These are phyloP conservation scores for Ornithoptera alexandrae DNA, from an alignment of 2,888 invertebrate species.

Conservation along the genomic window DNA sequence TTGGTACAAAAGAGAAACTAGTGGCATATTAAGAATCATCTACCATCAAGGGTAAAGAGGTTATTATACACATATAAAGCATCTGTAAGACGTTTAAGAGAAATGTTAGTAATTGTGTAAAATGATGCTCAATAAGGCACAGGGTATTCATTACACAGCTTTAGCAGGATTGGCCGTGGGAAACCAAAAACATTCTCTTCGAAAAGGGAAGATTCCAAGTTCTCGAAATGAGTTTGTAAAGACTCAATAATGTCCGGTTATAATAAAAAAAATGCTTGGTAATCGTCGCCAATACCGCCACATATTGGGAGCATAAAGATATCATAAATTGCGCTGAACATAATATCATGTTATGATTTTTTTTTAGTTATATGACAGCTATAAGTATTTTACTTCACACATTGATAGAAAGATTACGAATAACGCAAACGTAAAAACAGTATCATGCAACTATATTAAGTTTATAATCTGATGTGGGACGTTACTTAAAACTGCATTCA, in stretches of 20 bases:
- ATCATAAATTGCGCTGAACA: no score
- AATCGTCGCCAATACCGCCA: slow-evolving; percentile 15
- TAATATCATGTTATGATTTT: no score
- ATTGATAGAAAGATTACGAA: no score
- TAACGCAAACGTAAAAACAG: no score
- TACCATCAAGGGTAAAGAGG: no score
- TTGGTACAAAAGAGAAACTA: no score
- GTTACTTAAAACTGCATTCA: no score
- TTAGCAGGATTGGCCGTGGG: slow-evolving; percentile 15
- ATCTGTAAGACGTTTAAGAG: slow-evolving; percentile 7
- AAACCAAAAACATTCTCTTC: slow-evolving; percentile 12
- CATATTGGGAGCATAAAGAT: neutral
- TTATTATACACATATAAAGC: slow-evolving; percentile 5
- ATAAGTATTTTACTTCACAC: no score
- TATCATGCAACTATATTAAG: no score
- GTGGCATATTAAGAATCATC: no score
- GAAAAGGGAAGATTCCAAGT: slow-evolving; percentile 12
- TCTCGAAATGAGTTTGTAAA: slow-evolving; percentile 13
- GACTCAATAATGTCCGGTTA: slow-evolving; percentile 13
- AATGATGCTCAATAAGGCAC: slow-evolving; percentile 11
- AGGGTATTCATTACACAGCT: slow-evolving; percentile 13
- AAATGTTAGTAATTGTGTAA: slow-evolving; percentile 20
- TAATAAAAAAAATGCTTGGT: slow-evolving; percentile 19
- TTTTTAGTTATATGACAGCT: no score
- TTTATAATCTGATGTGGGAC: no score